phyloP scores from a whole-genome alignment of 2,888 invertebrate genomes.

The Cantharis nigra region DNA sequence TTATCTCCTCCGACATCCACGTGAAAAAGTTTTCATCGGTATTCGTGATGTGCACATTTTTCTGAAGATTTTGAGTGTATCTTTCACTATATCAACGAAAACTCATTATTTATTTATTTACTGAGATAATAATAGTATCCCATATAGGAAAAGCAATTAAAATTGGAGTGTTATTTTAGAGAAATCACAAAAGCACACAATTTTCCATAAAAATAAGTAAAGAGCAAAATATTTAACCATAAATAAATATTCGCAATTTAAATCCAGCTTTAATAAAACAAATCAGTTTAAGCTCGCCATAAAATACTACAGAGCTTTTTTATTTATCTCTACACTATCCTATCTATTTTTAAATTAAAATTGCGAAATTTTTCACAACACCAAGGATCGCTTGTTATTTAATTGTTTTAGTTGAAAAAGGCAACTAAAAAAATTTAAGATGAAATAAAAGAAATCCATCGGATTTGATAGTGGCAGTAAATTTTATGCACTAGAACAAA shows the following conservation, averaged over 20 bases:
- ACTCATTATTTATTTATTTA: not conserved
- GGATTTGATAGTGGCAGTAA: slow-evolving; percentile 1
- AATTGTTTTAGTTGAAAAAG: not conserved
- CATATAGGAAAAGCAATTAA: not conserved
- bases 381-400: not conserved
- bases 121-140: not conserved
- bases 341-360: not conserved
- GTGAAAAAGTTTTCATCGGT: too few relatives aligned
- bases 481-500: not conserved
- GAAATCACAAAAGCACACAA: not conserved
- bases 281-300: not conserved
- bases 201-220: not conserved
- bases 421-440: not conserved
- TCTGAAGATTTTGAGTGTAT: too few relatives aligned
- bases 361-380: not conserved
- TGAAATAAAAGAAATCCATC: not conserved
- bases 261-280: not conserved
- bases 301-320: not conserved
- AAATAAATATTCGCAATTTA: not conserved
- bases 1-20: too few relatives aligned
- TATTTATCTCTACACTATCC: not conserved
- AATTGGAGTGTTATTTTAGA: not conserved
- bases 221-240: not conserved
- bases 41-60: too few relatives aligned
- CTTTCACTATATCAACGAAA: not conserved